phyloP scores from a whole-genome alignment of 2,797 vertebrate species.

The Tamandua tetradactyla region DNA sequence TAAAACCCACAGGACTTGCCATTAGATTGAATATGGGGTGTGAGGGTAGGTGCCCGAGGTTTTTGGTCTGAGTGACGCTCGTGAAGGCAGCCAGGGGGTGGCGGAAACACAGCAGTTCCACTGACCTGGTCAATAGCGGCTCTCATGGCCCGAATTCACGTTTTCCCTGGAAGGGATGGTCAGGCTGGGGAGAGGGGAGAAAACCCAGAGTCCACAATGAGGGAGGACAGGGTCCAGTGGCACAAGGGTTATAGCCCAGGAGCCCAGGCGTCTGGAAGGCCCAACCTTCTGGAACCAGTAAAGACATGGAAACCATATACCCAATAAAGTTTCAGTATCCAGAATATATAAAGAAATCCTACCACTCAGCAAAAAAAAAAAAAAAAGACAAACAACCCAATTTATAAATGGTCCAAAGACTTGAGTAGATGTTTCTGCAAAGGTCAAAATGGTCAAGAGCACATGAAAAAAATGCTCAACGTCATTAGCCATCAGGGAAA shows the following conservation, averaged over 20 bases:
- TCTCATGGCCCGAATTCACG: neutral
- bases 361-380: no score
- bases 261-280: neutral
- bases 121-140: fast-evolving
- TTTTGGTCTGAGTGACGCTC: neutral
- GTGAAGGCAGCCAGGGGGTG: fast-evolving
- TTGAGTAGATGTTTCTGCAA: no score
- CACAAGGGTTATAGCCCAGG: neutral
- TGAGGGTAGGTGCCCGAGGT: no score
- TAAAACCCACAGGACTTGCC: neutral
- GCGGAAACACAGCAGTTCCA: fast-evolving
- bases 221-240: fast-evolving
- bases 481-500: no score
- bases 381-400: no score
- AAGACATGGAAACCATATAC: no score
- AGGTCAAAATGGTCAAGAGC: no score
- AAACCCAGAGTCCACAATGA: neutral
- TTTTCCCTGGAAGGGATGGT: no score
- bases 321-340: no score
- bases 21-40: neutral
- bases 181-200: neutral
- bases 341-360: no score
- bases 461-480: no score
- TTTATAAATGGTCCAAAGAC: no score
- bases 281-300: neutral